A percentile compares a stretch with the other conserved stretches of the same genome.
phyloP scores from a whole-genome alignment of 1,140 invertebrate genomes.

The Bombus superbus region DNA sequence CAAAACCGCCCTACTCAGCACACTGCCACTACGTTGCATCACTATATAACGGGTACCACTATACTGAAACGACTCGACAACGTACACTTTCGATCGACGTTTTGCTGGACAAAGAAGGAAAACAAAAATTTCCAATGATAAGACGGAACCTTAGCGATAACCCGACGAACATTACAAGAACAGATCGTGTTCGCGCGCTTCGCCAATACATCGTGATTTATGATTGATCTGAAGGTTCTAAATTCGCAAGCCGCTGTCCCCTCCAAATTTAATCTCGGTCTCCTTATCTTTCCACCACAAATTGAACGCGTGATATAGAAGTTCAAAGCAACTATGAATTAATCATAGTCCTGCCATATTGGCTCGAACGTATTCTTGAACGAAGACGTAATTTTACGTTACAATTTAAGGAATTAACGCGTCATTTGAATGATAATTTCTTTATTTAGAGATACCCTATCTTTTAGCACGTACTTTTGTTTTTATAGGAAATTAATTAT shows the following conservation, averaged over 20 bases:
- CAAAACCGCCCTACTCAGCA: conserved; percentile 59
- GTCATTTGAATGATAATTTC: background rate
- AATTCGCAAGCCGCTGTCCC: background rate
- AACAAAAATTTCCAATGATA: conserved; percentile 54
- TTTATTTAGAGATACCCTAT: background rate
- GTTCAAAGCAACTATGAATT: background rate
- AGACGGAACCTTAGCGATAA: conserved; percentile 62
- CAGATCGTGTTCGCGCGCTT: conserved; percentile 1
- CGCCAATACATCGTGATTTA: background rate
- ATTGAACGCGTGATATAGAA: background rate
- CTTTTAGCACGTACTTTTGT: background rate
- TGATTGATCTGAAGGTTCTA: conserved; percentile 7
- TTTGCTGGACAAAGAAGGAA: conserved; percentile 28
- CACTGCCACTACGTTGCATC: conserved; percentile 69
- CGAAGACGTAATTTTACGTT: background rate
- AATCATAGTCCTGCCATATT: background rate
- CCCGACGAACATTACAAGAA: conserved; percentile 35
- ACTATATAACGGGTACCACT: conserved; percentile 59
- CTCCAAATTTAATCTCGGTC: background rate
- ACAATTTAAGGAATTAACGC: background rate
- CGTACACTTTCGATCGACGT: background rate
- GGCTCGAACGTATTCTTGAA: no score
- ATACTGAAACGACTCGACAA: conserved; percentile 51
- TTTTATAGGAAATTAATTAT: background rate
- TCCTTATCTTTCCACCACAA: background rate